Evolutionary conservation across 2,888 invertebrate species (phyloP).

Genomic region (Hirtodrosophila alboralis): DNA sequence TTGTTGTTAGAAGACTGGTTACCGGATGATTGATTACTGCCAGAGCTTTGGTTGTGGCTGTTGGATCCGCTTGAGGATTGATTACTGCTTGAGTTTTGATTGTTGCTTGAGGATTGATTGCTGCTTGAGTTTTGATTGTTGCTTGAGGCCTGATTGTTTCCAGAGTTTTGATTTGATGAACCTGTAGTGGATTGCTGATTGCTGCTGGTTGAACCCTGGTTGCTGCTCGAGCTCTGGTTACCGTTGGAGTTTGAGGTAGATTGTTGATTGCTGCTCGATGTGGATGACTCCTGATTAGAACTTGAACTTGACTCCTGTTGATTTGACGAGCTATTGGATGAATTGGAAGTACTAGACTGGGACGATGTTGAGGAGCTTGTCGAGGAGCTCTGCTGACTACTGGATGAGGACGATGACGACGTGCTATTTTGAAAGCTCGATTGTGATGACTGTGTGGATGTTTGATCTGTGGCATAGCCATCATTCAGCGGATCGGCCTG

Average conservation of each 20-base stretch:
- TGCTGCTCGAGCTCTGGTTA: conserved; percentile 39
- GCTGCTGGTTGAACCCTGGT: conserved; percentile 29
- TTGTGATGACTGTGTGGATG: conserved; percentile 73
- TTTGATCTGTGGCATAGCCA: conserved; percentile 56
- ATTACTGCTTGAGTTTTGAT: conserved; percentile 10
- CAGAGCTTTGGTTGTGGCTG: conserved; percentile 32
- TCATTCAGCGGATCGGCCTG: conserved; percentile 57
- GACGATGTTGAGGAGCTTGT: conserved; percentile 58
- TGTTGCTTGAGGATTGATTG: conserved; percentile 9
- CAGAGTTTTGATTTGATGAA: conserved; percentile 37
- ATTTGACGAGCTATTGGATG: conserved; percentile 48
- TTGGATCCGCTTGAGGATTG: conserved; percentile 31
- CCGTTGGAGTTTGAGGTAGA: conserved; percentile 44
- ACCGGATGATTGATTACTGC: conserved; percentile 26
- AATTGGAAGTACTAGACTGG: conserved; percentile 42
- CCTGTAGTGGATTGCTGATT: conserved; percentile 30
- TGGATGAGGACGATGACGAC: conserved; percentile 60
- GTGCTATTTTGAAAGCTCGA: conserved; percentile 69
- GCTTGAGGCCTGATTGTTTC: conserved; percentile 39
- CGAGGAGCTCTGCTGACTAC: conserved; percentile 72
- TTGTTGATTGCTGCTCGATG: conserved; percentile 53
- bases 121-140: conserved; percentile 18
- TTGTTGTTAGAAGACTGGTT: conserved; percentile 25
- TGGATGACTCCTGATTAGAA: conserved; percentile 49
- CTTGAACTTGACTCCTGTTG: conserved; percentile 51